Conservation (phyloP, 92 coral and sea anemone genomes). For the Blastomussa wellsi region DNA sequence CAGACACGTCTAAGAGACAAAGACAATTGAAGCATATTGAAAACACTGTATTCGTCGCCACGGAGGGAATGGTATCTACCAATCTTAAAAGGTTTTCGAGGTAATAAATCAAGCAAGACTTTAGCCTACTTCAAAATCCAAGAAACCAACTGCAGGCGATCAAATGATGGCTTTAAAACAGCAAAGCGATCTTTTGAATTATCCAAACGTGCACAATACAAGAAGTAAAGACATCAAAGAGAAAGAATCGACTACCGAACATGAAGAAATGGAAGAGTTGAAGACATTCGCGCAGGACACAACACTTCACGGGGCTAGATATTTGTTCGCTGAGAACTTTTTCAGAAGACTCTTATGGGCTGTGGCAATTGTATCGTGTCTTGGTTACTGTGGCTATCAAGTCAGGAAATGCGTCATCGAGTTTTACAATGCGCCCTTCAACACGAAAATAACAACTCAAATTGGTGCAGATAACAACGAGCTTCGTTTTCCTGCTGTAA, state of each 20-base stretch:
- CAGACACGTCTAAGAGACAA: too few species aligned
- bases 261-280: not conserved
- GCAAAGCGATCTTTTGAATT: not conserved
- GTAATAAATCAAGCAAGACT: too few species aligned
- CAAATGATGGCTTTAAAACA: not conserved
- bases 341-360: slow-evolving; percentile 3
- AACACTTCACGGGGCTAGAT: slow-evolving; percentile 5
- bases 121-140: not conserved
- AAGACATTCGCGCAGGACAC: not conserved
- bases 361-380: not conserved
- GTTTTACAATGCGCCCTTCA: not conserved
- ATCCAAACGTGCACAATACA: not conserved
- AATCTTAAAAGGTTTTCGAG: too few species aligned
- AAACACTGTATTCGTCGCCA: too few species aligned
- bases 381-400: not conserved
- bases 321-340: not conserved
- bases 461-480: not conserved
- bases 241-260: not conserved
- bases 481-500: not conserved
- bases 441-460: not conserved
- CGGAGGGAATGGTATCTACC: too few species aligned
- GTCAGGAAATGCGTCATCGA: not conserved
- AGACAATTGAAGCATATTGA: too few species aligned
- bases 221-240: not conserved
- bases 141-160: not conserved